Conservation (phyloP, 2,113 vertebrate species). For the Calyptomena viridis region DNA sequence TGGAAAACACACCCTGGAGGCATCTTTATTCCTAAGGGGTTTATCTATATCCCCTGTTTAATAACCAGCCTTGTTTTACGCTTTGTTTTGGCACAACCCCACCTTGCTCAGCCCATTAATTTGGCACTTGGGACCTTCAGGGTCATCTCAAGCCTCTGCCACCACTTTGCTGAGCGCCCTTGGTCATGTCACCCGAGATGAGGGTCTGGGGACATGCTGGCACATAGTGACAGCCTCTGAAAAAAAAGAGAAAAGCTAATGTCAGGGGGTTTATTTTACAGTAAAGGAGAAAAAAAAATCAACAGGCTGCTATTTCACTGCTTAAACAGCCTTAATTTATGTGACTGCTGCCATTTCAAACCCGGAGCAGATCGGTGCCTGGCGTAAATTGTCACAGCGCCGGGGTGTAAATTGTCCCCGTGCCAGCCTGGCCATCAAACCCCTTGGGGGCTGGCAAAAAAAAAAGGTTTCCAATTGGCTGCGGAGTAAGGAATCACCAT, state of each 20-base stretch:
- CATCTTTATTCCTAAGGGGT: background rate
- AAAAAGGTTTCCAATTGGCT: accelerated
- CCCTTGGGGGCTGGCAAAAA: background rate
- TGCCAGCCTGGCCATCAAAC: background rate
- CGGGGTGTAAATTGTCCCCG: background rate
- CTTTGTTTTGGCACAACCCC: background rate
- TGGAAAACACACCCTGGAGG: background rate
- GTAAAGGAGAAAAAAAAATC: background rate
- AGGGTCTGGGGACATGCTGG: accelerated
- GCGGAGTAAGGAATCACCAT: accelerated
- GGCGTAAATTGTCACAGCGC: background rate
- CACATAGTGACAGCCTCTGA: background rate
- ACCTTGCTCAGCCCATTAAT: background rate
- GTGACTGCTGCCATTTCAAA: conserved; percentile 14
- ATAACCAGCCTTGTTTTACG: background rate
- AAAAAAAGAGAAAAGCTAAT: background rate
- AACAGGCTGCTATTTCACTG: background rate
- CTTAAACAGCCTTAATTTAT: conserved; percentile 36
- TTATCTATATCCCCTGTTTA: background rate
- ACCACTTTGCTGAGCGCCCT: background rate
- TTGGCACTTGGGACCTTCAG: background rate
- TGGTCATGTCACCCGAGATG: background rate
- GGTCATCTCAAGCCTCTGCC: background rate
- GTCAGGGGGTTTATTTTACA: background rate
- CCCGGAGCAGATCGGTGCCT: background rate